Conservation (phyloP, 2,113 vertebrate genomes). For the Scatophagus argus region DNA sequence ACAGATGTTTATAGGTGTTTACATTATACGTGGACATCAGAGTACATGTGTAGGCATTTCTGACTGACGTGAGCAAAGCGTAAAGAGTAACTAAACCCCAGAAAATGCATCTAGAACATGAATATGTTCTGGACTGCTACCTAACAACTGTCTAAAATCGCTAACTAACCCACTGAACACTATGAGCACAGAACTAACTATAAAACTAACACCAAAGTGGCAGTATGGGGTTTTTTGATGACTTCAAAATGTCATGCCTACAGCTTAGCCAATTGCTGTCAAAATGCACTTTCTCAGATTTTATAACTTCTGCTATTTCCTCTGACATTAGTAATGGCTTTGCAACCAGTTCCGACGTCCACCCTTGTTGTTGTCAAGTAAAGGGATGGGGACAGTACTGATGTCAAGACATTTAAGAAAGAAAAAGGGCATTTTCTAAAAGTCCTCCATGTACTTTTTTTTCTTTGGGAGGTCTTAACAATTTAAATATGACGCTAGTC, state of each 20-base stretch:
- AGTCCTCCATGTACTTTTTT: slow-evolving; percentile 8
- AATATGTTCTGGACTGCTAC: too few relatives aligned
- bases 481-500: slow-evolving; percentile 29
- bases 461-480: background rate
- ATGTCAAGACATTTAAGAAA: slow-evolving; percentile 19
- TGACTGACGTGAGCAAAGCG: slow-evolving; percentile 17
- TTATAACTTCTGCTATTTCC: slow-evolving; percentile 14
- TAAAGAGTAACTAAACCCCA: too few relatives aligned
- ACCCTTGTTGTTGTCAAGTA: slow-evolving; percentile 7
- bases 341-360: slow-evolving; percentile 17
- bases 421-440: background rate
- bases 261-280: too few relatives aligned
- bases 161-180: too few relatives aligned
- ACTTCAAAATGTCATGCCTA: too few relatives aligned
- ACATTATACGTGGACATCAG: slow-evolving; percentile 22
- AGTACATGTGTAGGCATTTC: background rate
- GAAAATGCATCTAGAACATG: too few relatives aligned
- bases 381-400: background rate
- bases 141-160: too few relatives aligned
- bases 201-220: too few relatives aligned
- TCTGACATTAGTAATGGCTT: slow-evolving; percentile 30
- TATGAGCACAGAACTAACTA: too few relatives aligned
- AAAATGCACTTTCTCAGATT: slow-evolving; percentile 27
- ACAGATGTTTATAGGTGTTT: slow-evolving; percentile 42
- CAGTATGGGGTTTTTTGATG: too few relatives aligned